Base-by-base conservation (phyloP, 2,113 vertebrate species). In the Potamarius usumacintae region DNA sequence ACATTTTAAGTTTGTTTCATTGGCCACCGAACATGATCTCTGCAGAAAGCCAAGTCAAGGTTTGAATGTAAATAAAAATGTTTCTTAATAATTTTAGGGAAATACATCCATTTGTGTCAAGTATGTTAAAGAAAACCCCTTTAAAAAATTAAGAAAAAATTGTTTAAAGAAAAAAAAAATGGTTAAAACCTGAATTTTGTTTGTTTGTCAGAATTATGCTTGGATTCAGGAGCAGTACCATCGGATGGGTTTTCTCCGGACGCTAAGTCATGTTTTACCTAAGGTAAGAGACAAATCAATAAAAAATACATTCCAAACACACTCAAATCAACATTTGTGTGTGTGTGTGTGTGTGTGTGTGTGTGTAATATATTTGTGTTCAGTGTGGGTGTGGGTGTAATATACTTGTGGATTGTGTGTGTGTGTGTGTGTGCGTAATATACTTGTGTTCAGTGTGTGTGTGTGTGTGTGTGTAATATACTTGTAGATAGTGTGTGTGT, bases 301-400 rank as follows among this genome's bases (percentile, higher is more conserved):
- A 78, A 55, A 42, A 78, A 78, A 78, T 27, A 78, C 50, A 78
- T 78, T n/a, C 53, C 22, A 53, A 53, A 78, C 22, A 25, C 74
- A 53, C 25, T 78, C 50, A 78, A n/a, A 52, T 52, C 10, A n/a
- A n/a, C 25, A 78, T n/a, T 7, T 18, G 71, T 71, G 30, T 17
- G 27, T 67, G 65, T 42, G 30, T 72, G 30, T 72, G 15, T 72
- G 42, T 48, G 71, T 74, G 72, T 76, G 48, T 78, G 10, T 78
- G 76, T 77, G 74, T 78, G 74, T 77, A 12, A 53, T 42, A 42
- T 42, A 42, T 42, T 42, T 50, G 48, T 52, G 74, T 77, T 42
- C 34, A 42, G 74, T 77, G 72, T 76, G 34, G 18, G 42, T 50
- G 48, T 14, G 20, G 10, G 74, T 4, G 42, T 65, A n/a, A 42